Conservation (phyloP, 2,888 invertebrate genomes). For the Parelbella ahira region DNA sequence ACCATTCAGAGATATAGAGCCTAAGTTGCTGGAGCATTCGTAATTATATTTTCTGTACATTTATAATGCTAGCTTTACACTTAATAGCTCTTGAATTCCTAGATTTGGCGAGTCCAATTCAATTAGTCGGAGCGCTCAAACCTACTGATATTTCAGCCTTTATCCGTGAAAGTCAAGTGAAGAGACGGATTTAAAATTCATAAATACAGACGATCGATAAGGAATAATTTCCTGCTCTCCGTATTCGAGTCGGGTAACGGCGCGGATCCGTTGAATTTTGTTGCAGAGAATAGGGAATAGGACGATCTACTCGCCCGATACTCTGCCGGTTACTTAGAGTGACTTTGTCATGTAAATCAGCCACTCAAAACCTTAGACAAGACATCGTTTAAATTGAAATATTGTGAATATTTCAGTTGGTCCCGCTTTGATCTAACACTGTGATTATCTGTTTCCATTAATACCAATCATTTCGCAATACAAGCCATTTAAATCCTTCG, state of each 20-base stretch:
- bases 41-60: slow-evolving; percentile 5
- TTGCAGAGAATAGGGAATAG: slow-evolving; percentile 24
- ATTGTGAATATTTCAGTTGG: slow-evolving; percentile 61
- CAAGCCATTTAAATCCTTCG: slow-evolving; percentile 6
- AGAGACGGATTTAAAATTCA: slow-evolving; percentile 36
- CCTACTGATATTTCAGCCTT: slow-evolving; percentile 15
- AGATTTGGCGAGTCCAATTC: slow-evolving; percentile 5
- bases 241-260: slow-evolving; percentile 28
- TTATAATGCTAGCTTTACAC: slow-evolving; percentile 5
- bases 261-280: slow-evolving; percentile 29
- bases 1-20: slow-evolving; percentile 1
- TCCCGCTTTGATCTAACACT: slow-evolving; percentile 35
- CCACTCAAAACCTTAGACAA: slow-evolving; percentile 54
- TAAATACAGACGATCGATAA: slow-evolving; percentile 36
- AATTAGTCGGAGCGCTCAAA: slow-evolving; percentile 15
- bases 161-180: slow-evolving; percentile 22
- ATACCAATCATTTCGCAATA: slow-evolving; percentile 14
- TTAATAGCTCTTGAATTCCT: slow-evolving; percentile 9
- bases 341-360: slow-evolving; percentile 75
- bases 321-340: slow-evolving; percentile 56
- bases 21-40: too few relatives aligned
- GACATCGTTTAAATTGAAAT: slow-evolving; percentile 58
- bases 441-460: slow-evolving; percentile 16
- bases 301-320: slow-evolving; percentile 49
- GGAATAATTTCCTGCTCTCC: slow-evolving; percentile 31